Conservation (phyloP, 2,888 invertebrate genomes). For the Pomacea canaliculata region DNA sequence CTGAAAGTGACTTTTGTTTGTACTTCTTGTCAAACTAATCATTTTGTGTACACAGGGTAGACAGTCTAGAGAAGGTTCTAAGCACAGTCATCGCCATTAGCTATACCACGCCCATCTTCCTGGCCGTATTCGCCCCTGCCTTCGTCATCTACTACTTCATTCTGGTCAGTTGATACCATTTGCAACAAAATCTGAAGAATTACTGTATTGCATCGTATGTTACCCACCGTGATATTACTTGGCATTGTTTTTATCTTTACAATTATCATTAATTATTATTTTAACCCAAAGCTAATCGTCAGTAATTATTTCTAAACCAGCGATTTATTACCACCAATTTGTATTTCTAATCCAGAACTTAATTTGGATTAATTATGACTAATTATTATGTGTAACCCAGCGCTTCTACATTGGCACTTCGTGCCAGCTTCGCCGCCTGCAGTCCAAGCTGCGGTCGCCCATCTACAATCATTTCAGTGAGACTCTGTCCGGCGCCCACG, state of each 20-base stretch:
- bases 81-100: conserved; percentile 52
- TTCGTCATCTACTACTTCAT: conserved; percentile 49
- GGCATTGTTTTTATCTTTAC: too few species aligned
- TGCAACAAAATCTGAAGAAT: too few species aligned
- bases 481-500: conserved; percentile 27
- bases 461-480: conserved; percentile 30
- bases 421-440: conserved; percentile 26
- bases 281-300: too few species aligned
- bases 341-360: not conserved
- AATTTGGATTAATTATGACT: not conserved
- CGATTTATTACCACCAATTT: too few species aligned
- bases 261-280: too few species aligned
- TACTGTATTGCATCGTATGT: too few species aligned
- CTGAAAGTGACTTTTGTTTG: too few species aligned
- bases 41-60: conserved; percentile 7
- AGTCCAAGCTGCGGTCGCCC: conserved; percentile 27
- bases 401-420: conserved; percentile 28
- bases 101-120: conserved; percentile 58
- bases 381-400: not conserved
- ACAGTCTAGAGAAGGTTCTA: conserved; percentile 41
- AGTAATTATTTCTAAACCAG: too few species aligned
- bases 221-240: too few species aligned
- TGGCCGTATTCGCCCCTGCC: conserved; percentile 49
- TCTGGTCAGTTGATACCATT: conserved; percentile 43
- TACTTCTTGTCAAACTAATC: too few species aligned